Base-by-base conservation (phyloP, 2,113 vertebrate genomes). In the Monopterus albus region DNA sequence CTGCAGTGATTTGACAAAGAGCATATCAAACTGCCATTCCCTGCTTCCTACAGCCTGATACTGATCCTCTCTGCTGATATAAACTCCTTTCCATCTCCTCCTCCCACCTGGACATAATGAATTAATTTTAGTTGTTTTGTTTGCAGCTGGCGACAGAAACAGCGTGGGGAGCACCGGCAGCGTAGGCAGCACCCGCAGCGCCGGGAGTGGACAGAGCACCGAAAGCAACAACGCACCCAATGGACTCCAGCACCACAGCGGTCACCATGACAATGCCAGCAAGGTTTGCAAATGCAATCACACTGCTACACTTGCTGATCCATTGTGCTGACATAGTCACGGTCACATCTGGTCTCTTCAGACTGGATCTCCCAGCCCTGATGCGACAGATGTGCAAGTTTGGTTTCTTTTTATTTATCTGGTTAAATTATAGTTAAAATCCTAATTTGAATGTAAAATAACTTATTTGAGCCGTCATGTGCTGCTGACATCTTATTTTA, bases 151-250 rank as follows among this genome's bases (percentile, higher is more conserved):
- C 58, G 97, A 98, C 92, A 92, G 97, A 73, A 98, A 94, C 90
- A 98, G 97, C 0, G 95, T 98, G 49, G 96, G 96, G 72, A 98
- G 97, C 0, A 96, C 95, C 18, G 94, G 95, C 81, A 98, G 96
- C 4, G 95, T 96, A 0, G 95, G 95, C 88, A 98, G 96, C 91
- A 96, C 95, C 49, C 95, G 97, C 75, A 98, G 97, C 0, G 96
- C 96, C 0, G 97, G 97, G 76, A 98, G 96, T 0, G 97, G 97
- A 3, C 96, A 98, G 89, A 98, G 97, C 91, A 95, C 93, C 0
- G 97, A 98, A 83, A 95, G 95, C 85, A 95, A 88, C 91, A 93
- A 82, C 0, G 91, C 94, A 7, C 91, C 85, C 73, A 89, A 83
- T 17, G 89, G 91, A 0, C 33, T 81, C 13, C 81, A 75, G 0